Percentiles rank a stretch among this genome's conserved stretches.
Conservation (phyloP, 2,797 vertebrate species). For the Euthynnus affinis region DNA sequence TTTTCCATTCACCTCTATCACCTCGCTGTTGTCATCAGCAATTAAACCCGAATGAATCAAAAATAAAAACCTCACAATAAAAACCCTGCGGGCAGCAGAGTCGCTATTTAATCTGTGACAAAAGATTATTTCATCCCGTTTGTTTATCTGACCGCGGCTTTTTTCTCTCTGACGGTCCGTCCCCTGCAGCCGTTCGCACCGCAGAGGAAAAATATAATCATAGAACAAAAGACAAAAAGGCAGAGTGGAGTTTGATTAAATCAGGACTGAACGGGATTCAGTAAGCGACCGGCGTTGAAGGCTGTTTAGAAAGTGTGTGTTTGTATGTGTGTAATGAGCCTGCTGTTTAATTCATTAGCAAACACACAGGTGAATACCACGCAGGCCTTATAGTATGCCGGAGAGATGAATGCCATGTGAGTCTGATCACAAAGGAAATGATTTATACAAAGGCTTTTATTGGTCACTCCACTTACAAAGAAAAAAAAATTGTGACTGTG, state of each 20-base stretch:
- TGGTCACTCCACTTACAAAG: no score
- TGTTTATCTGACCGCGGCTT: constrained; percentile 75
- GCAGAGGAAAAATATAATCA: constrained; percentile 65
- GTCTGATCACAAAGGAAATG: no score
- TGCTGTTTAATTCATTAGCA: constrained; percentile 74
- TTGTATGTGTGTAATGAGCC: constrained; percentile 69
- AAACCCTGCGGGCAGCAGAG: constrained; percentile 34
- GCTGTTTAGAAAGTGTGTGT: constrained; percentile 28
- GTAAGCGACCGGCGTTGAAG: constrained; percentile 51
- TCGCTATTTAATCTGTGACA: constrained; percentile 70
- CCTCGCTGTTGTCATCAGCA: constrained; percentile 50
- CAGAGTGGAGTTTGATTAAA: constrained; percentile 78
- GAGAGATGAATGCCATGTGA: no score
- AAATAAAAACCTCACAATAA: constrained; percentile 45
- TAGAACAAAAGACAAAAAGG: constrained; percentile 70
- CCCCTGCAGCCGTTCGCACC: constrained; percentile 62
- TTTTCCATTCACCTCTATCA: constrained; percentile 41
- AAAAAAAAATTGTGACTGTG: no score
- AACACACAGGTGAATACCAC: background rate
- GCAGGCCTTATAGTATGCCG: no score
- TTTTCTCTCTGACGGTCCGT: constrained; percentile 4
- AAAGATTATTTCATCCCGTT: constrained; percentile 71
- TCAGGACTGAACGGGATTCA: constrained; percentile 72
- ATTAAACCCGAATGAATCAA: constrained; percentile 64
- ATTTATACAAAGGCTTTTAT: no score